Conservation (phyloP, 2,797 vertebrate genomes). For the Hypotaenidia philippensis region DNA sequence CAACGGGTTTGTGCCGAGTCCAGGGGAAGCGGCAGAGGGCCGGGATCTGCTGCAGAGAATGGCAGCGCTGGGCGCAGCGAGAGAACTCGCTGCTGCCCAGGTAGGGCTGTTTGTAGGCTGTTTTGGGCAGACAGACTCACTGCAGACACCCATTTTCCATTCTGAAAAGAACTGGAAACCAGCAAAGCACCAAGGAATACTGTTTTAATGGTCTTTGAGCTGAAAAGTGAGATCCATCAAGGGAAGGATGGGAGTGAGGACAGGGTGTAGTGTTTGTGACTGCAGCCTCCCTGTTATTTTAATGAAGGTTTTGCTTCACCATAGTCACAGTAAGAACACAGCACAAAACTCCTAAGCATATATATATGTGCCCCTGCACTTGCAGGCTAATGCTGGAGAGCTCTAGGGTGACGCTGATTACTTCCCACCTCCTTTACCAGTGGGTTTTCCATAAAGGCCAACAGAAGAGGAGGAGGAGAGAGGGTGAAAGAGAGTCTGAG, state of each 20-base stretch:
- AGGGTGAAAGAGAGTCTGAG: neutral
- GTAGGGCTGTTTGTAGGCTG: neutral
- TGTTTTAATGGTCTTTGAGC: neutral
- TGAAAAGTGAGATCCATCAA: neutral
- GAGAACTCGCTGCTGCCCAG: accelerated
- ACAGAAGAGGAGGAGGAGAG: neutral
- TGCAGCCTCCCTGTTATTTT: neutral
- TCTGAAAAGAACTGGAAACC: neutral
- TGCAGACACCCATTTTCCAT: neutral
- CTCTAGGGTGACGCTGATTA: neutral
- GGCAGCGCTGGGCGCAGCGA: accelerated
- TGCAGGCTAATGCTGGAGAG: neutral
- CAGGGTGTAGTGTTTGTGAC: neutral
- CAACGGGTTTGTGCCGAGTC: accelerated
- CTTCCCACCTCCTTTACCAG: neutral
- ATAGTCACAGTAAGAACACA: neutral
- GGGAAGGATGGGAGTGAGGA: neutral
- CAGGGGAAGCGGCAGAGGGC: neutral
- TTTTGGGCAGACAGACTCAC: neutral
- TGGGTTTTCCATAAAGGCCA: neutral
- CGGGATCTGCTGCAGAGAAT: accelerated
- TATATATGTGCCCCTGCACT: neutral
- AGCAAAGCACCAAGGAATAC: neutral
- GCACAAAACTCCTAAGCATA: neutral
- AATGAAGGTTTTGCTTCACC: neutral